phyloP scores from a whole-genome alignment of 2,113 vertebrate genomes.

The Rhea pennata region DNA sequence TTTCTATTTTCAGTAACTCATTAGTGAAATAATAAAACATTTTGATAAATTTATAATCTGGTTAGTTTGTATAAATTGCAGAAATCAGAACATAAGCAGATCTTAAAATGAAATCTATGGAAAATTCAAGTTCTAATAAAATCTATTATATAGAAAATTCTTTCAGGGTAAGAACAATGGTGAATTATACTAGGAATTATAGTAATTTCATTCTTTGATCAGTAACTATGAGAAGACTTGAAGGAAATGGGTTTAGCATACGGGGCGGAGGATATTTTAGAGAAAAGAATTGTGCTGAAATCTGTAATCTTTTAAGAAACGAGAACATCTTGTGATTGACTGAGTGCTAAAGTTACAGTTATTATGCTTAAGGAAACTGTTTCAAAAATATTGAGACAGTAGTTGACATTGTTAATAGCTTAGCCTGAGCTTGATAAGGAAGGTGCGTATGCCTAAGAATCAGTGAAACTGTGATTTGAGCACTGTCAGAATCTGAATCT shows the following conservation, averaged over 20 bases:
- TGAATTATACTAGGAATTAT: not conserved
- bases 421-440: accelerated
- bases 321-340: not conserved
- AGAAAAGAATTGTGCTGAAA: not conserved
- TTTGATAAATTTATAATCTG: too few species aligned
- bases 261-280: not conserved
- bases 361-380: not conserved
- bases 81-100: too few species aligned
- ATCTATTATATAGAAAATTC: too few species aligned
- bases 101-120: too few species aligned
- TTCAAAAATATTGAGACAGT: not conserved
- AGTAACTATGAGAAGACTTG: not conserved
- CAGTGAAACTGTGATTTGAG: not conserved
- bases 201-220: not conserved
- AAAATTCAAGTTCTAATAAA: too few species aligned
- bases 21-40: too few species aligned
- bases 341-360: not conserved
- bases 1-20: too few species aligned
- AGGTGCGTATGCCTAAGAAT: not conserved
- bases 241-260: not conserved
- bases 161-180: too few species aligned
- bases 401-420: not conserved
- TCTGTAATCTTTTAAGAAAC: not conserved
- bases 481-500: not conserved
- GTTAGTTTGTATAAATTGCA: too few species aligned